Conservation (phyloP, 1,140 invertebrate species). For the Heliconius melpomene region DNA sequence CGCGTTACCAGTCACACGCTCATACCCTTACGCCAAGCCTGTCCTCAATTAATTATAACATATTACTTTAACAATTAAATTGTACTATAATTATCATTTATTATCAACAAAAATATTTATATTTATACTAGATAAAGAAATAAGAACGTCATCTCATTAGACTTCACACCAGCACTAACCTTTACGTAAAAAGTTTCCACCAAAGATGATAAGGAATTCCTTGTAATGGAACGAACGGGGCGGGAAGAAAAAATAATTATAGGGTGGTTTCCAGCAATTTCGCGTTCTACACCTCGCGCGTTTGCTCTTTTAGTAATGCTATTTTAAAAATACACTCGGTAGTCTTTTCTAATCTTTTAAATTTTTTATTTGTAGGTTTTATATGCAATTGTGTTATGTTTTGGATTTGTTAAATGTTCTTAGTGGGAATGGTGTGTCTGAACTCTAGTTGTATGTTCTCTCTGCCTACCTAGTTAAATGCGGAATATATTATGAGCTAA, state of each 20-base stretch:
- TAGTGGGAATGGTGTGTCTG: too few relatives aligned
- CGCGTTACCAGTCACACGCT: too few relatives aligned
- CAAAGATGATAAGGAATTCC: constrained; percentile 42
- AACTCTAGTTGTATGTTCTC: too few relatives aligned
- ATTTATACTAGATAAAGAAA: background rate
- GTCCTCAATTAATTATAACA: too few relatives aligned
- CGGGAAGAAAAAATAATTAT: constrained; percentile 69
- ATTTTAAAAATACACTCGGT: constrained; percentile 14
- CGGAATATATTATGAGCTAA: too few relatives aligned
- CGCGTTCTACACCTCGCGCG: constrained; percentile 50
- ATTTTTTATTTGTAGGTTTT: background rate
- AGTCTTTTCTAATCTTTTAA: background rate
- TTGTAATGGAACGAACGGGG: constrained; percentile 60
- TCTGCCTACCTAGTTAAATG: too few relatives aligned
- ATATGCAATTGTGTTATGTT: background rate
- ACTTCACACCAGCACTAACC: background rate
- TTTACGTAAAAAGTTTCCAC: background rate
- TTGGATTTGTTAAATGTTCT: background rate
- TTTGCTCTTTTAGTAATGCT: constrained; percentile 30
- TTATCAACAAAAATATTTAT: background rate
- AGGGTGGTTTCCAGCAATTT: constrained; percentile 55
- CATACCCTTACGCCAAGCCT: too few relatives aligned
- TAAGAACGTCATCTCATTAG: background rate
- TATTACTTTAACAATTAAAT: too few relatives aligned
- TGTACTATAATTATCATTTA: background rate